Conservation (phyloP, 2,113 vertebrate genomes). For the Hemibagrus wyckioides region DNA sequence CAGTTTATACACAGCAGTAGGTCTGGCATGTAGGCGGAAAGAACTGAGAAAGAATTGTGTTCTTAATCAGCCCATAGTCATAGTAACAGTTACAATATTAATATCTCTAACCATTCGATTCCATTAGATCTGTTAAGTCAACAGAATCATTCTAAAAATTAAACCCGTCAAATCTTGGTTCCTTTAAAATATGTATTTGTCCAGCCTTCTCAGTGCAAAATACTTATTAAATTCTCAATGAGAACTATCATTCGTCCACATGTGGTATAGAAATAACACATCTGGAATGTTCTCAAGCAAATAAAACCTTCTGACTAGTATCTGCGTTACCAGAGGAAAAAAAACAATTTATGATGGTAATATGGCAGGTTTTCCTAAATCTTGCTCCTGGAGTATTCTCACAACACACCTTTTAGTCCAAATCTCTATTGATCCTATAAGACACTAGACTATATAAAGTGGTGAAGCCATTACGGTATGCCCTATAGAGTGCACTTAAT, state of each 20-base stretch:
- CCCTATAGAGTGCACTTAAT: background rate
- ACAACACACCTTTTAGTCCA: background rate
- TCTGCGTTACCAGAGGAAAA: background rate
- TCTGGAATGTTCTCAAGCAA: background rate
- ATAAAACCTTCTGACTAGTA: background rate
- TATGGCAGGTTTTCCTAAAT: background rate
- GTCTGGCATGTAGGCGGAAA: background rate
- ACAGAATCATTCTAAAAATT: background rate
- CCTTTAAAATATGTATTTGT: background rate
- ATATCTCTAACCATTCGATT: background rate
- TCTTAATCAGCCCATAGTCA: background rate
- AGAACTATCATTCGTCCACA: background rate
- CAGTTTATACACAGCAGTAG: background rate
- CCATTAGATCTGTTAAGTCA: background rate
- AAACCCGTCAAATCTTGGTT: background rate
- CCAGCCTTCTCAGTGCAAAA: background rate
- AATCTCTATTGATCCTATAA: background rate
- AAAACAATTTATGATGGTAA: background rate
- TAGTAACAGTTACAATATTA: background rate
- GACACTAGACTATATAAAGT: background rate
- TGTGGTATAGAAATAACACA: background rate
- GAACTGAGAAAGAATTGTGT: background rate
- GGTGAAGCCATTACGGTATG: background rate
- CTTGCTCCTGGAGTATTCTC: background rate
- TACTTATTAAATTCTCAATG: background rate